Percentiles rank a stretch among this genome's conserved stretches.
phyloP scores from a whole-genome alignment of 1,140 invertebrate species.

The Trichonephila clavipes region DNA sequence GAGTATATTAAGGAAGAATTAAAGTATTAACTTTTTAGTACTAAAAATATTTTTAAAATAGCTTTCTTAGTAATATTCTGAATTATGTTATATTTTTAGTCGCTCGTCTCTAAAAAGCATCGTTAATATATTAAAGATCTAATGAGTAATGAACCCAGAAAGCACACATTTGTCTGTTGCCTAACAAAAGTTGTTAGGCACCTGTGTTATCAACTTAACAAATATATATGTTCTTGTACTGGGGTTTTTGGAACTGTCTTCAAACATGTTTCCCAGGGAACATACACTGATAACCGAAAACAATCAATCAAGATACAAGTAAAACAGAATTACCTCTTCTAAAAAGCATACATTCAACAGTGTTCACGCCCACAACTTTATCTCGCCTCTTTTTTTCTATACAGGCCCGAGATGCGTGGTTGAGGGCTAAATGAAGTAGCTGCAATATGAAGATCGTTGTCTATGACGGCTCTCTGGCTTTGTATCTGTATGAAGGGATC shows the following conservation, averaged over 20 bases:
- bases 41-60: no score
- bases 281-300: neutral
- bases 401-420: neutral
- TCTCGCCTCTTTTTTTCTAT: neutral
- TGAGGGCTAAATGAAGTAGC: constrained; percentile 19
- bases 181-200: neutral
- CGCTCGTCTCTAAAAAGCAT: no score
- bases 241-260: neutral
- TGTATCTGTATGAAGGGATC: neutral
- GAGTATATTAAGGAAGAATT: no score
- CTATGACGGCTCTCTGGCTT: constrained; percentile 5
- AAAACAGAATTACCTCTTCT: neutral
- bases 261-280: neutral
- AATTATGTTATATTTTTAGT: no score
- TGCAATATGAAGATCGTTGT: constrained; percentile 18
- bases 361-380: constrained; percentile 12
- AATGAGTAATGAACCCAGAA: no score
- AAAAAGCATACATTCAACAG: neutral
- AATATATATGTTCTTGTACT: neutral
- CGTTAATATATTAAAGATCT: no score
- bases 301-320: neutral
- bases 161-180: neutral
- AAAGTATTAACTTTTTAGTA: no score
- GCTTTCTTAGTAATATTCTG: no score
- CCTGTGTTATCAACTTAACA: neutral